Evolutionary conservation across 2,113 vertebrate species (phyloP).

Genomic region (Epinephelus moara): DNA sequence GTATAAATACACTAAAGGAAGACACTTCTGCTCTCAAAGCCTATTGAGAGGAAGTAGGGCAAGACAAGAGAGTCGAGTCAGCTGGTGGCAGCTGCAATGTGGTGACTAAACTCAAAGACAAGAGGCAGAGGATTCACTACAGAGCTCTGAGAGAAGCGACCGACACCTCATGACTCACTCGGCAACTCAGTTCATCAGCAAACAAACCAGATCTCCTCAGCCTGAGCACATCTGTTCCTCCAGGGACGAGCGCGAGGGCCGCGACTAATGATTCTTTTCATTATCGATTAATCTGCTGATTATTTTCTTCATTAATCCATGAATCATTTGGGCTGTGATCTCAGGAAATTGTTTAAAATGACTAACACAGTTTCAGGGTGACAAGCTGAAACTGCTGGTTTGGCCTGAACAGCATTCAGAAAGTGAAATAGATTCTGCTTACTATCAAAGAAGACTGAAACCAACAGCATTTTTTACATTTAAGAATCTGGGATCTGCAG

Average conservation of each 20-base stretch:
- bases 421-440: background rate
- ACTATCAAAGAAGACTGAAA: background rate
- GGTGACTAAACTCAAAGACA: constrained; percentile 20
- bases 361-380: no score
- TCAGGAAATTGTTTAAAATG: background rate
- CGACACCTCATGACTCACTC: constrained; percentile 42
- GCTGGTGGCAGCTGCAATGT: constrained; percentile 7
- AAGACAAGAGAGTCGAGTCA: background rate
- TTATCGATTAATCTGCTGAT: background rate
- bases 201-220: background rate
- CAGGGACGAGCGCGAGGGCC: no score
- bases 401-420: no score
- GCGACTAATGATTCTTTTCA: background rate
- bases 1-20: constrained; percentile 2
- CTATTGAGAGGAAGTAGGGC: constrained; percentile 17
- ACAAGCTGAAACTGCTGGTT: background rate
- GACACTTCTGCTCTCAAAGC: background rate
- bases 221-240: background rate
- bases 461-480: background rate
- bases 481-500: background rate
- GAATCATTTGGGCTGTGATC: background rate
- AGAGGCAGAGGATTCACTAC: background rate
- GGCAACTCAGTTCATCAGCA: constrained; percentile 4
- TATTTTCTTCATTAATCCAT: background rate
- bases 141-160: background rate